These are phyloP conservation scores for Euspilapteryx auroguttella DNA, from an alignment of 2,888 invertebrate genomes.

Conservation along the genomic window DNA sequence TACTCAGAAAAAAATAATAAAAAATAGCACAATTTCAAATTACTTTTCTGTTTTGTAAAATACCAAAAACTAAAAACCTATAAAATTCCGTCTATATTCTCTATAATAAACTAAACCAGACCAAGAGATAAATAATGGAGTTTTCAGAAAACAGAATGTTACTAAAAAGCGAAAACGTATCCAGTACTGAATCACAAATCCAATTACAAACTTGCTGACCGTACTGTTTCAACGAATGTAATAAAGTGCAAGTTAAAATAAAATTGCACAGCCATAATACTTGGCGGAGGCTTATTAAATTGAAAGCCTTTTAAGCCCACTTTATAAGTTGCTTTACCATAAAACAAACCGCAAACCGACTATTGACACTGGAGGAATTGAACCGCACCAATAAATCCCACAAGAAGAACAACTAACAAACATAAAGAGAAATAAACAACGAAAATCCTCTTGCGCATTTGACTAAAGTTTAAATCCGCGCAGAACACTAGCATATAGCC, in stretches of 20 bases:
- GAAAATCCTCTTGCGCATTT: constrained; percentile 1
- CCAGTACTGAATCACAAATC: neutral
- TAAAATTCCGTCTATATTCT: too few relatives aligned
- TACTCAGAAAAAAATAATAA: too few relatives aligned
- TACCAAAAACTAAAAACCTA: too few relatives aligned
- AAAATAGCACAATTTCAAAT: too few relatives aligned
- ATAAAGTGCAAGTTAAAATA: constrained; percentile 40
- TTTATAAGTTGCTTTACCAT: constrained; percentile 17
- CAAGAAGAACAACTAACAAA: neutral
- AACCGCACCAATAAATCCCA: neutral
- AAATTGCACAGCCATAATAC: constrained; percentile 26
- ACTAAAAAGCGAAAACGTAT: too few relatives aligned
- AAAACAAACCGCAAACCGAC: constrained; percentile 24
- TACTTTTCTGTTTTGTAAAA: too few relatives aligned
- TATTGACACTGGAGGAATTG: constrained; percentile 23
- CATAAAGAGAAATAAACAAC: constrained; percentile 1
- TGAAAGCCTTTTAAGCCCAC: constrained; percentile 27
- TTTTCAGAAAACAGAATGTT: too few relatives aligned
- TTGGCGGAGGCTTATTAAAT: constrained; percentile 31
- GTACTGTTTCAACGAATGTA: constrained; percentile 28
- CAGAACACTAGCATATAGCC: constrained; percentile 15
- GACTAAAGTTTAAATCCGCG: constrained; percentile 33
- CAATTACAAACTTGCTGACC: constrained; percentile 16
- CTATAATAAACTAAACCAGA: neutral
- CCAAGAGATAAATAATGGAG: neutral